Conservation (phyloP, 1,140 invertebrate species). For the Drosophila sechellia region DNA sequence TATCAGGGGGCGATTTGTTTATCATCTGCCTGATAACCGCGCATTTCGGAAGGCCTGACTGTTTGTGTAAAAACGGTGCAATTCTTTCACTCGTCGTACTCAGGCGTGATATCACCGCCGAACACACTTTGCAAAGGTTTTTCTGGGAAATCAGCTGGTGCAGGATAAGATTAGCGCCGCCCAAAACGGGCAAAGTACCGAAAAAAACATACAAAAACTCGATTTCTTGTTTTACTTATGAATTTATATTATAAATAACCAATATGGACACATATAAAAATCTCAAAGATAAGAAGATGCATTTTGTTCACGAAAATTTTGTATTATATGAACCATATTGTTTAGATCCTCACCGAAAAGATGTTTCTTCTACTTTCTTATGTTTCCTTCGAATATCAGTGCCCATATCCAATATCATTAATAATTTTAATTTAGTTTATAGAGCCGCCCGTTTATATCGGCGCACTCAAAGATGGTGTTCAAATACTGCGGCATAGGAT, state of each 20-base stretch:
- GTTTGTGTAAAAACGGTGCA: slow-evolving; percentile 51
- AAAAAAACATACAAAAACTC: neutral
- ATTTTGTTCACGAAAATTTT: neutral
- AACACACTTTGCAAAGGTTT: slow-evolving; percentile 19
- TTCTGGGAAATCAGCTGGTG: slow-evolving; percentile 35
- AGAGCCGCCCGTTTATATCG: slow-evolving; percentile 2
- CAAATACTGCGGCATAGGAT: neutral
- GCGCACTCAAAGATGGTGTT: neutral
- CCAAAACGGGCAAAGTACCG: neutral
- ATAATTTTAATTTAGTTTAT: neutral
- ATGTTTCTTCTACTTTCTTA: neutral
- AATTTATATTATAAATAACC: neutral
- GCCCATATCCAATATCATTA: neutral
- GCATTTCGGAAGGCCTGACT: slow-evolving; percentile 21
- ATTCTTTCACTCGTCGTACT: slow-evolving; percentile 37
- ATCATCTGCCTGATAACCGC: slow-evolving; percentile 42
- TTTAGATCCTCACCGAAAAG: too few species aligned
- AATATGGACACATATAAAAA: neutral
- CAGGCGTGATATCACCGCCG: slow-evolving; percentile 49
- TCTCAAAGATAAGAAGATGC: neutral
- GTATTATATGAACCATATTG: neutral
- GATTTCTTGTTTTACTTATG: neutral
- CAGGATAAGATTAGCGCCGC: slow-evolving; percentile 36
- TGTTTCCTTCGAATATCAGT: neutral
- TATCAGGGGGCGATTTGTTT: slow-evolving; percentile 44